phyloP scores from a whole-genome alignment of 2,888 invertebrate species.

The Cerceris ruficornis region DNA sequence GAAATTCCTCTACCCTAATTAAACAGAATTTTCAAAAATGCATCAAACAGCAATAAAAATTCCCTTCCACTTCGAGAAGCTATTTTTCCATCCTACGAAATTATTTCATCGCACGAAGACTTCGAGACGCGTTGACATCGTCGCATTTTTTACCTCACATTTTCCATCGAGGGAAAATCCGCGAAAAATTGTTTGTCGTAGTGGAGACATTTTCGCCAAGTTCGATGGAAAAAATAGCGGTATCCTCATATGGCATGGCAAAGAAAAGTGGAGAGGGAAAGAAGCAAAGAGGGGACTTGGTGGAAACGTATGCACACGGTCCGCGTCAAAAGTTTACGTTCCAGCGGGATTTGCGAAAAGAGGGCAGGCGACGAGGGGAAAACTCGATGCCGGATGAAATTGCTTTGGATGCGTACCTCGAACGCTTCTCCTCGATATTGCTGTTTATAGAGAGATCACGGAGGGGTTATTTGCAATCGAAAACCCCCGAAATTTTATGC shows the following conservation, averaged over 20 bases:
- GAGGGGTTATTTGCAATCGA: neutral
- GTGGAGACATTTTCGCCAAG: constrained; percentile 44
- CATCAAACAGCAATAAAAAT: neutral
- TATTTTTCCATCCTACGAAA: neutral
- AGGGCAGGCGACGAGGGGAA: constrained; percentile 26
- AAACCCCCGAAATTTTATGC: neutral
- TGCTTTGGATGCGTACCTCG: constrained; percentile 52
- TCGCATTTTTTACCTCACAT: constrained; percentile 14
- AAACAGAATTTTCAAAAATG: too few relatives aligned
- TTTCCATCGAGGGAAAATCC: constrained; percentile 17
- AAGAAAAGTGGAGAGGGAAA: too few relatives aligned
- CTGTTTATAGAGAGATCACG: constrained; percentile 33
- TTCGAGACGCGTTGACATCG: constrained; percentile 1
- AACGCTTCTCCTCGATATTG: constrained; percentile 34
- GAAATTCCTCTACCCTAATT: too few relatives aligned
- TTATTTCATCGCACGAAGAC: neutral
- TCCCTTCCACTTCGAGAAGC: neutral
- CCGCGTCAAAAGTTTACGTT: constrained; percentile 42
- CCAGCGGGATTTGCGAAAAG: constrained; percentile 42
- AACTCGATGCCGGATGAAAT: constrained; percentile 53
- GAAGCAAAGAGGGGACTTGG: neutral
- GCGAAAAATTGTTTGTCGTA: constrained; percentile 28
- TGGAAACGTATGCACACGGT: constrained; percentile 32
- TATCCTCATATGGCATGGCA: neutral
- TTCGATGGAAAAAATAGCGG: constrained; percentile 40